Conservation (phyloP, 2,888 invertebrate species). For the Drosophila niveifrons region DNA sequence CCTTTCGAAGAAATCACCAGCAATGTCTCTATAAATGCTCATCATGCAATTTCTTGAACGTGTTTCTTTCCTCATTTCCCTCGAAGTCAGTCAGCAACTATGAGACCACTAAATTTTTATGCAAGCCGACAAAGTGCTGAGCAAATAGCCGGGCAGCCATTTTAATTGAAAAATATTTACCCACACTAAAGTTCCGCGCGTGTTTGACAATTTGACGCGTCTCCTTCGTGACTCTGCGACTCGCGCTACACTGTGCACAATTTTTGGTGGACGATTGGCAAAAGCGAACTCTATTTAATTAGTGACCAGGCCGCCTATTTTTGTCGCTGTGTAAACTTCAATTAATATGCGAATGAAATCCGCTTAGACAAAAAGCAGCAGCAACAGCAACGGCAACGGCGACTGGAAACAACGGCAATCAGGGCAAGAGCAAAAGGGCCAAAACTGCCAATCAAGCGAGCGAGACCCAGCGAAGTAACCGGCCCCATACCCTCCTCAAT, state of each 20-base stretch:
- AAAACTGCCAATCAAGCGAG: conserved; percentile 64
- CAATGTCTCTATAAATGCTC: conserved; percentile 36
- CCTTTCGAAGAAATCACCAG: conserved; percentile 3
- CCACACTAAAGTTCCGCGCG: conserved; percentile 54
- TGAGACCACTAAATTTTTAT: conserved; percentile 64
- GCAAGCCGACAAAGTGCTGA: conserved; percentile 70
- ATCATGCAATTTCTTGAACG: conserved; percentile 22
- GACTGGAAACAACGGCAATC: conserved; percentile 29
- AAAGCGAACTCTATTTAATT: conserved; percentile 53
- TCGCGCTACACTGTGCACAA: conserved; percentile 43
- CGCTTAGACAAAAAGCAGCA: conserved; percentile 66
- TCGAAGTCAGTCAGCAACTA: conserved; percentile 22
- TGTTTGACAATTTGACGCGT: conserved; percentile 70
- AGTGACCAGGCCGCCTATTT: conserved; percentile 32
- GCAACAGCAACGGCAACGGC: conserved; percentile 5
- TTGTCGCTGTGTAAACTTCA: conserved; percentile 74
- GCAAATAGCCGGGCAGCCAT: conserved; percentile 70
- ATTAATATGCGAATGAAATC: conserved; percentile 79
- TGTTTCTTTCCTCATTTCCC: neutral
- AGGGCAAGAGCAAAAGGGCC: conserved; percentile 33
- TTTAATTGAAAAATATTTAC: conserved; percentile 79
- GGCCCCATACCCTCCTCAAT: neutral
- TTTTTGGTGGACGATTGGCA: conserved; percentile 4
- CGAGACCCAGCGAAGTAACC: conserved; percentile 18
- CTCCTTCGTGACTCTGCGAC: conserved; percentile 22